phyloP scores from a whole-genome alignment of 2,888 invertebrate genomes.

The Phytoseiulus persimilis region DNA sequence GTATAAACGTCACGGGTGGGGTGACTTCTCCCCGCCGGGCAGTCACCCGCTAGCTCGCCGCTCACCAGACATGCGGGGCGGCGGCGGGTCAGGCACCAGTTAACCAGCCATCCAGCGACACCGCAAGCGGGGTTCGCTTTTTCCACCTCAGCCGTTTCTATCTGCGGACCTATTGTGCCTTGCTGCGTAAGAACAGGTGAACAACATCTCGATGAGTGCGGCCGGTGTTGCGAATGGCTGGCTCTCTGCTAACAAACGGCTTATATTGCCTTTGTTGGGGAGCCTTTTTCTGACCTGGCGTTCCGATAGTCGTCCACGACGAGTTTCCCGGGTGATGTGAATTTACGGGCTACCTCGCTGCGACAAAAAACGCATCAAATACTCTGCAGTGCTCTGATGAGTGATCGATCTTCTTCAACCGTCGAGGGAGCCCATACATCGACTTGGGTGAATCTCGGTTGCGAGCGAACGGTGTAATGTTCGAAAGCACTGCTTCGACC shows the following conservation, averaged over 20 bases:
- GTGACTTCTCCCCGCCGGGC: conserved; percentile 5
- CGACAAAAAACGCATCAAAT: no score
- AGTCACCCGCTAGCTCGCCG: background rate
- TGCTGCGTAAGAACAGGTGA: background rate
- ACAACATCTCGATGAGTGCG: background rate
- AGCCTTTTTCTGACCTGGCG: no score
- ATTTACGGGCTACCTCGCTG: no score
- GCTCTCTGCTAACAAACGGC: background rate
- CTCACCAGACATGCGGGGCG: background rate
- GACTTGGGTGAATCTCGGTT: background rate
- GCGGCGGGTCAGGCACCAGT: background rate
- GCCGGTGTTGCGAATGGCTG: background rate
- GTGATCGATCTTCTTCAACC: no score
- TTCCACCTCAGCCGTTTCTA: background rate
- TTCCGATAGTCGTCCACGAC: no score
- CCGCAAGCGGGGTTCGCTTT: background rate
- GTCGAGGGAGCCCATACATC: no score
- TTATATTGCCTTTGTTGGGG: background rate
- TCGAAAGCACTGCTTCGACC: background rate
- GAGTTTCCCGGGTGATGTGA: no score
- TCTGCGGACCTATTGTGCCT: background rate
- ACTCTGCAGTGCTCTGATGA: no score
- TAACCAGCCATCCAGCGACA: background rate
- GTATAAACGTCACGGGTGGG: conserved; percentile 5
- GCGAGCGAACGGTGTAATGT: background rate